phyloP scores from a whole-genome alignment of 2,888 invertebrate genomes.

The Tethea ocularis region DNA sequence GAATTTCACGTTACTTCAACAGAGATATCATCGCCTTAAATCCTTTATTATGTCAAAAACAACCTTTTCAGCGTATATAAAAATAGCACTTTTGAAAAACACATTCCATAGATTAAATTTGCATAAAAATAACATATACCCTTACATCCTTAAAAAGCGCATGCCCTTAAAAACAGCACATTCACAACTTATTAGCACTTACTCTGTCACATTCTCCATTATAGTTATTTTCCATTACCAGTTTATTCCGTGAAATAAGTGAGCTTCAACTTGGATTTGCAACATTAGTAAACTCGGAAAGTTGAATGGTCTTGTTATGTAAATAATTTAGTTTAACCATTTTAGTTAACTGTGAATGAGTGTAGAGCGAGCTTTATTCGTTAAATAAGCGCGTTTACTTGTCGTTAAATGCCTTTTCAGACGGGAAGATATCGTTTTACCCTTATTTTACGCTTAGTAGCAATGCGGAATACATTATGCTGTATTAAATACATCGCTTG shows the following conservation, averaged over 20 bases:
- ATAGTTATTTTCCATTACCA: background rate
- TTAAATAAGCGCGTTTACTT: background rate
- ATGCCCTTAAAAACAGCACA: background rate
- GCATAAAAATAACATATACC: background rate
- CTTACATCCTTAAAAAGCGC: background rate
- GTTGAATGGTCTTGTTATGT: slow-evolving; percentile 40
- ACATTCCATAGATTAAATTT: background rate
- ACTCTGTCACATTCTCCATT: background rate
- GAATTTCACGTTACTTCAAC: no score
- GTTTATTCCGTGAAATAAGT: background rate
- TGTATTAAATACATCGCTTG: slow-evolving; percentile 2
- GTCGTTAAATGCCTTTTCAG: background rate
- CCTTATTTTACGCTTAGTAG: background rate
- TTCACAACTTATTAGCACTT: background rate
- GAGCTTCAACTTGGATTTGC: slow-evolving; percentile 20
- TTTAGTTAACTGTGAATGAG: slow-evolving; percentile 38
- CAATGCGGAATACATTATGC: slow-evolving; percentile 2
- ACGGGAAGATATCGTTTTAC: background rate
- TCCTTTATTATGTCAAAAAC: no score
- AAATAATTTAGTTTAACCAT: slow-evolving; percentile 36
- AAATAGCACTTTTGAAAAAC: background rate
- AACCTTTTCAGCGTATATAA: background rate
- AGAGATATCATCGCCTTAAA: no score
- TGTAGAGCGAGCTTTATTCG: slow-evolving; percentile 12
- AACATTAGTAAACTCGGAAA: slow-evolving; percentile 23